phyloP scores from a whole-genome alignment of 2,888 invertebrate genomes.

The Athetis lepigone region DNA sequence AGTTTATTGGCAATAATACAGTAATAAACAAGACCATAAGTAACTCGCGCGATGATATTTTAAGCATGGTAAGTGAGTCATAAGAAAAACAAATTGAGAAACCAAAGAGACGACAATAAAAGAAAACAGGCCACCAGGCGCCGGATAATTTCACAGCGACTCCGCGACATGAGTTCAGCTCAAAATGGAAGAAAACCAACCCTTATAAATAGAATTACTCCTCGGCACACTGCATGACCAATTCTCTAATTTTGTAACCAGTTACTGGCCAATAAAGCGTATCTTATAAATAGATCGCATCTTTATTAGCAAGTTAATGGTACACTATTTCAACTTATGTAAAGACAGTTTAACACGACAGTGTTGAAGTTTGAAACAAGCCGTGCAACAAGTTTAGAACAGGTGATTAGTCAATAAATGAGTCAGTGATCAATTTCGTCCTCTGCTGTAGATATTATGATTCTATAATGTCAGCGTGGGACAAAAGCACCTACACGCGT shows the following conservation, averaged over 20 bases:
- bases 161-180: conserved; percentile 72
- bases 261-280: conserved; percentile 63
- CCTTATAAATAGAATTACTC: conserved; percentile 82
- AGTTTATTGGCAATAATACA: conserved; percentile 56
- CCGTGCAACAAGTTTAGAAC: conserved; percentile 42
- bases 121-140: conserved; percentile 81
- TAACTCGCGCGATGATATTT: conserved; percentile 71
- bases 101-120: conserved; percentile 81
- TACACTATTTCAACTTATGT: conserved; percentile 45
- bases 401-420: conserved; percentile 53
- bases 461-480: conserved; percentile 59
- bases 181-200: conserved; percentile 84
- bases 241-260: conserved; percentile 84
- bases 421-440: conserved; percentile 49
- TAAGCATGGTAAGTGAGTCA: conserved; percentile 84
- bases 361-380: conserved; percentile 43
- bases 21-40: conserved; percentile 63
- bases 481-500: conserved; percentile 59
- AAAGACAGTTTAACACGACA: conserved; percentile 44
- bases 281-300: conserved; percentile 65
- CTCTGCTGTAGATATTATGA: conserved; percentile 33
- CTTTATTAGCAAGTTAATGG: conserved; percentile 58
- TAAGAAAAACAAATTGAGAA: conserved; percentile 78
- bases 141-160: conserved; percentile 85
- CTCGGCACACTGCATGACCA: conserved; percentile 81